Base-by-base conservation (phyloP, 2,113 vertebrate species). In the Corvus hawaiiensis region DNA sequence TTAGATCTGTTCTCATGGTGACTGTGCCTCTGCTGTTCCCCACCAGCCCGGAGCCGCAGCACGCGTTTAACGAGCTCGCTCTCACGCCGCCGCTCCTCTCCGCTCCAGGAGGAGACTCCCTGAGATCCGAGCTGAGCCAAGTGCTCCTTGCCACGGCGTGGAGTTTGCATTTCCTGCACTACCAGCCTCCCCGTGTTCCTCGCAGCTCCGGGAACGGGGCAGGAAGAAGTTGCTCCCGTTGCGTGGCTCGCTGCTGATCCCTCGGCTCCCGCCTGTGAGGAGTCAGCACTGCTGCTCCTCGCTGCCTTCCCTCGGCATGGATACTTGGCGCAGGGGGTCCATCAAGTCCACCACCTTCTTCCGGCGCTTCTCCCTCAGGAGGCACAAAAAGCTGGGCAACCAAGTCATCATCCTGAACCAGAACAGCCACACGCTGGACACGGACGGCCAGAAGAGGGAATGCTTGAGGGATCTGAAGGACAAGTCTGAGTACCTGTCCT, bases 281-380 rank as follows among this genome's bases (percentile, higher is more conserved):
- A 80, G 41, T 32, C 61, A 30, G 77, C 74, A n/a, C 61, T 49
- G 81, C 66, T 76, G 24, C 87, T 63, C 35, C 89, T 78, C 19
- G 1, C 6, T 44, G 68, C 93, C 69, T 68, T 28, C 54, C 64
- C 16, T 20, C 90, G 52, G 82, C 79, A 98, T 98, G 98, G 98
- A 98, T 89, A 97, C 97, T 17, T 98, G 98, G 98, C 66, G 94
- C 83, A 98, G 97, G 93, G 97, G 97, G 6, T 98, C 98, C 92
- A 91, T 98, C 67, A 98, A 97, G 51, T 98, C 98, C 26, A 95
- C 98, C 26, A 97, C 98, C 18, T 98, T 98, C 96, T 98, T 98
- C 94, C 97, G 98, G 59, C 94, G 97, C 10, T 97, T 98, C 89
- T 97, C 97, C 6, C 92, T 97, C 84, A 88, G 97, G 82, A 97